Evolutionary conservation across 2,888 invertebrate species (phyloP).

Genomic region (Tholera decimalis): DNA sequence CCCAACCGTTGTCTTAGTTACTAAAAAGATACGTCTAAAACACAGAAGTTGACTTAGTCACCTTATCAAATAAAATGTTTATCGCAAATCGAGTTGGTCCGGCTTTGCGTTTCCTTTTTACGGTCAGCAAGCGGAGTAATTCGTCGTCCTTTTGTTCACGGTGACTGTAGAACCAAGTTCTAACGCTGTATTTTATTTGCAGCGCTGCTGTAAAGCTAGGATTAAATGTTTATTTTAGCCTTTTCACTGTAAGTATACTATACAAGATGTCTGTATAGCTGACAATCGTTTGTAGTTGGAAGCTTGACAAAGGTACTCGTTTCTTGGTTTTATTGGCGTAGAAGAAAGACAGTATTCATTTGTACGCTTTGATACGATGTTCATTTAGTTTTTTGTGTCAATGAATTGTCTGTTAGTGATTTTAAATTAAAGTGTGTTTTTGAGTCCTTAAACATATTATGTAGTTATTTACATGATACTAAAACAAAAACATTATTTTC

Average conservation of each 20-base stretch:
- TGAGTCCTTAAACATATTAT: too few relatives aligned
- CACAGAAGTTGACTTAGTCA: neutral
- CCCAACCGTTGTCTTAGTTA: neutral
- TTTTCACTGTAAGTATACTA: constrained; percentile 5
- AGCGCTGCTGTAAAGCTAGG: neutral
- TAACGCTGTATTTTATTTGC: constrained; percentile 2
- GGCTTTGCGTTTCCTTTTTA: neutral
- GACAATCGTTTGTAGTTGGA: neutral
- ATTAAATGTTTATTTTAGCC: constrained; percentile 2
- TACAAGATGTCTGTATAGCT: neutral
- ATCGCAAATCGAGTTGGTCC: neutral
- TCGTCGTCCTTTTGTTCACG: constrained; percentile 1
- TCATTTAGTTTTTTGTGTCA: neutral
- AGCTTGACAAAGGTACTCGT: neutral
- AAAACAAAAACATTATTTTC: too few relatives aligned
- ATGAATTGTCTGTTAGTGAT: too few relatives aligned
- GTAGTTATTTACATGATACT: too few relatives aligned
- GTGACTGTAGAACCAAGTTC: neutral
- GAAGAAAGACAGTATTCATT: neutral
- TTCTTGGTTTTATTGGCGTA: neutral
- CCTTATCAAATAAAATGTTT: constrained; percentile 5
- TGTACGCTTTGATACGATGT: neutral
- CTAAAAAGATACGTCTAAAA: neutral
- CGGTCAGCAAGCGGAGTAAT: neutral
- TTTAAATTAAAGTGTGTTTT: too few relatives aligned